Conservation (phyloP, 2,797 vertebrate genomes). For the Cygnus olor region DNA sequence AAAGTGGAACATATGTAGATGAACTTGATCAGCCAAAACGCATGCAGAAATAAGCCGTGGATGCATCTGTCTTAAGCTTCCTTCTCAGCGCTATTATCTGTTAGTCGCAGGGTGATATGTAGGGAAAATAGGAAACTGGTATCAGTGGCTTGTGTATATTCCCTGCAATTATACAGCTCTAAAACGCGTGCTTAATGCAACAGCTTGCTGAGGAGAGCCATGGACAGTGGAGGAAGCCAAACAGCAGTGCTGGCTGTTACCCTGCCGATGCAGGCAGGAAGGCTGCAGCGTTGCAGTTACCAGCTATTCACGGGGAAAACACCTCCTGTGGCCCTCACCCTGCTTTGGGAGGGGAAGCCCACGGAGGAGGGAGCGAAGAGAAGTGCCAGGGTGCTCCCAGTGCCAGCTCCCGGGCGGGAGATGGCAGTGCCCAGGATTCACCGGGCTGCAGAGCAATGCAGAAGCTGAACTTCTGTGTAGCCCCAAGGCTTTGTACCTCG, state of each 20-base stretch:
- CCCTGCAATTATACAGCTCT: fast-evolving
- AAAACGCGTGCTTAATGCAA: neutral
- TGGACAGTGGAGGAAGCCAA: fast-evolving
- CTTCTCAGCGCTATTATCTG: neutral
- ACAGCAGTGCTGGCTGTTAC: fast-evolving
- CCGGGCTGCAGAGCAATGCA: no score
- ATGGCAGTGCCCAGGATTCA: no score
- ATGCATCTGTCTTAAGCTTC: neutral
- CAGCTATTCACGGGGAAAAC: neutral
- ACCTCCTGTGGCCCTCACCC: fast-evolving
- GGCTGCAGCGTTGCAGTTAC: neutral
- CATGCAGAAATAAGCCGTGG: fast-evolving
- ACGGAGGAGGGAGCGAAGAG: no score
- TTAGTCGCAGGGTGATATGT: neutral
- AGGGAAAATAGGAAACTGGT: neutral
- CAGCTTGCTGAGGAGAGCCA: fast-evolving
- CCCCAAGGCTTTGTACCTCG: no score
- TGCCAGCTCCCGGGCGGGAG: neutral
- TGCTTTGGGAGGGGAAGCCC: fast-evolving
- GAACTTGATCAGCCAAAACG: neutral
- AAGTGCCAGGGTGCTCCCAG: no score
- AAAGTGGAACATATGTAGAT: fast-evolving
- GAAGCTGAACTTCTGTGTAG: no score
- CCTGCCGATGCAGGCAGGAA: no score
- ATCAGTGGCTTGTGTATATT: neutral